phyloP scores from a whole-genome alignment of 1,140 invertebrate species.

The Caenorhabditis inopinata region DNA sequence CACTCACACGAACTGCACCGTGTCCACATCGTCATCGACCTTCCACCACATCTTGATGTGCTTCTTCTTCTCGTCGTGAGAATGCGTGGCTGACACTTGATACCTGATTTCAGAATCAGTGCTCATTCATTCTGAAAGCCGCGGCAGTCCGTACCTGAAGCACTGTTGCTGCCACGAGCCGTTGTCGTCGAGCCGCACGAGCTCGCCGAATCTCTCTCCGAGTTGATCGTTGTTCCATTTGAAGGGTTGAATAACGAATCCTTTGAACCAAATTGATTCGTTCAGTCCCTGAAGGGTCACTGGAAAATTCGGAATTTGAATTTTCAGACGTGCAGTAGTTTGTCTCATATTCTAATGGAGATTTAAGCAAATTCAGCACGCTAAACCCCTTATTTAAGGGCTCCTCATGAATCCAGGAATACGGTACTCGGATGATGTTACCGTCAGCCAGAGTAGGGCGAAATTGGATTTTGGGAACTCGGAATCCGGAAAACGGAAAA shows the following conservation, averaged over 20 bases:
- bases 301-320: not conserved
- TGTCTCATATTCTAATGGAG: too few relatives aligned
- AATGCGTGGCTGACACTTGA: conserved; percentile 62
- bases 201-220: conserved; percentile 59
- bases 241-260: conserved; percentile 63
- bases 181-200: conserved; percentile 63
- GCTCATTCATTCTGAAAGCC: not conserved
- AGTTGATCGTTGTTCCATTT: conserved; percentile 55
- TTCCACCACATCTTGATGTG: conserved; percentile 62
- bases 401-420: too few relatives aligned
- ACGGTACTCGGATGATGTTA: too few relatives aligned
- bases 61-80: conserved; percentile 62
- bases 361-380: too few relatives aligned
- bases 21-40: conserved; percentile 55
- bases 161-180: conserved; percentile 62
- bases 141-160: conserved; percentile 39
- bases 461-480: too few relatives aligned
- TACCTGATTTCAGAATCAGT: conserved; percentile 43
- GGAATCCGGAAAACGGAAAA: too few relatives aligned
- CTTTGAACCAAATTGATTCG: conserved; percentile 63
- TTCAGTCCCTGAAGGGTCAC: conserved; percentile 50
- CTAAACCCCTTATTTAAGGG: too few relatives aligned
- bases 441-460: too few relatives aligned
- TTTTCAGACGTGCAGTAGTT: too few relatives aligned
- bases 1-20: conserved; percentile 60